Conservation (phyloP, 2,113 vertebrate species). For the Campylomormyrus tamandua region DNA sequence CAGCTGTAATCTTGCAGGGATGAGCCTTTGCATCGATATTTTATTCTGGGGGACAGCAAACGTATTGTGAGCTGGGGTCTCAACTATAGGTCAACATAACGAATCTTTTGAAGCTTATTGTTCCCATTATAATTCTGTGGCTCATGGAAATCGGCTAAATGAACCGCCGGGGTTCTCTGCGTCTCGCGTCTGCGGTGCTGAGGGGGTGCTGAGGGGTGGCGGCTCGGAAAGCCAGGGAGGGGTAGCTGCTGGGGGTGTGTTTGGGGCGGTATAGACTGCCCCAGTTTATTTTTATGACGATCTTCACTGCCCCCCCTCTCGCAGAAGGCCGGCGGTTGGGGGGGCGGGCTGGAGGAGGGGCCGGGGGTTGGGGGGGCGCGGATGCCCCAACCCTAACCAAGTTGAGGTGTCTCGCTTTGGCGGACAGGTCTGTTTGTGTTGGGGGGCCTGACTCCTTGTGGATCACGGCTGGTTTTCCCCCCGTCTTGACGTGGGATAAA, state of each 20-base stretch:
- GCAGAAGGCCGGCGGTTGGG: background rate
- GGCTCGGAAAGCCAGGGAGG: background rate
- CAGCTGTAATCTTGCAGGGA: constrained; percentile 42
- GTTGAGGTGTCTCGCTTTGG: background rate
- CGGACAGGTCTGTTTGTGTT: background rate
- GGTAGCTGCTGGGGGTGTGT: background rate
- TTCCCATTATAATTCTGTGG: background rate
- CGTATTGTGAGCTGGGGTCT: constrained; percentile 38
- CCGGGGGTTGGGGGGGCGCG: too few species aligned
- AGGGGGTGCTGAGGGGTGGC: background rate
- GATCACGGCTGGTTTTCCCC: background rate
- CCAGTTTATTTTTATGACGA: background rate
- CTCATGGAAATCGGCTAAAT: background rate
- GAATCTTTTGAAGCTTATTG: background rate
- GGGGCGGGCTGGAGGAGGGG: too few species aligned
- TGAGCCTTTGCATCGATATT: constrained; percentile 43
- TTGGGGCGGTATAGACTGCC: background rate
- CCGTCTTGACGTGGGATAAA: background rate
- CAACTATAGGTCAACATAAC: constrained; percentile 21
- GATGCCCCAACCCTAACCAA: too few species aligned
- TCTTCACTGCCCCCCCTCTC: background rate
- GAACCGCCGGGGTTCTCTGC: too few species aligned
- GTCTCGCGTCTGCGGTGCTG: background rate
- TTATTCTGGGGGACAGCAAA: constrained; percentile 52
- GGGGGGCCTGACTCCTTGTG: background rate